Conservation (phyloP, 2,888 invertebrate species). For the Boloria euphrosyne region DNA sequence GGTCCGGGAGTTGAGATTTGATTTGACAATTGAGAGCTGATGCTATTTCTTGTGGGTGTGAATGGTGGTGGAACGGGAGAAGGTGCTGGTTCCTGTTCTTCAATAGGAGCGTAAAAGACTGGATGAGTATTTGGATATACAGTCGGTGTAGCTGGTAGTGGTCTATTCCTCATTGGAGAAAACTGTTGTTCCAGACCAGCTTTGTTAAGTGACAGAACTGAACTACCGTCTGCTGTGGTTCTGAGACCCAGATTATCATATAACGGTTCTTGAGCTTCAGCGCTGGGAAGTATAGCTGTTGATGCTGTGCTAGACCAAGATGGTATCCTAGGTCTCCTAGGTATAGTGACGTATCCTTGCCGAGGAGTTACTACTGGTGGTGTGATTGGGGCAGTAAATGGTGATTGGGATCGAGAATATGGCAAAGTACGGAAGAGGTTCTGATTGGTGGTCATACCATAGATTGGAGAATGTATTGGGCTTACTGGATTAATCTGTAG, state of each 20-base stretch:
- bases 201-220: conserved; percentile 89
- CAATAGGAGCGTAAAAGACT: conserved; percentile 78
- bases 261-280: conserved; percentile 87
- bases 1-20: conserved; percentile 76
- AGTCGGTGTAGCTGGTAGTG: conserved; percentile 84
- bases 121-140: conserved; percentile 69
- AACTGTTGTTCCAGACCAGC: conserved; percentile 80
- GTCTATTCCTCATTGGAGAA: conserved; percentile 84
- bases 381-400: conserved; percentile 84
- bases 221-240: conserved; percentile 94
- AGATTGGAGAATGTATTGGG: conserved; percentile 85
- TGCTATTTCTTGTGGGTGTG: conserved; percentile 71
- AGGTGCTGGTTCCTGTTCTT: conserved; percentile 78
- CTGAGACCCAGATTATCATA: conserved; percentile 93
- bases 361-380: conserved; percentile 87
- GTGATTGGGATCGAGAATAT: conserved; percentile 90
- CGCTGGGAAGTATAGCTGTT: conserved; percentile 75
- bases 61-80: conserved; percentile 74
- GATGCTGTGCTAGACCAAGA: conserved; percentile 89
- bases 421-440: conserved; percentile 90
- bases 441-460: conserved; percentile 83
- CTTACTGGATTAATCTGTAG: conserved; percentile 84
- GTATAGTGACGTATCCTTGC: conserved; percentile 93
- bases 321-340: conserved; percentile 90
- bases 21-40: conserved; percentile 76